Evolutionary conservation across 2,888 invertebrate genomes (phyloP).

Genomic region (Lasioglossum malachurum): DNA sequence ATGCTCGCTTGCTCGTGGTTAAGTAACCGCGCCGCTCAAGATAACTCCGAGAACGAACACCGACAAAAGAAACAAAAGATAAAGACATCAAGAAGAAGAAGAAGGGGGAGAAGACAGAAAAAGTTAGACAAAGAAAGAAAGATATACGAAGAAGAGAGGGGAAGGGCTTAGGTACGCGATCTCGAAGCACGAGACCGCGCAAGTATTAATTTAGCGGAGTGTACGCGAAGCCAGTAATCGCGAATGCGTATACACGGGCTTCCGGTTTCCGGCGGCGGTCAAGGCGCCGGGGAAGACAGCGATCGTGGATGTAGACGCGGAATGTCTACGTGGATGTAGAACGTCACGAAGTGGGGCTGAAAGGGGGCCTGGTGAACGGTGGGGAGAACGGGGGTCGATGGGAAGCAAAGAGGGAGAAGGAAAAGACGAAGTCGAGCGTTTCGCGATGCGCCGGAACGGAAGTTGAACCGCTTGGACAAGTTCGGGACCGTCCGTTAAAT

Average conservation of each 20-base stretch:
- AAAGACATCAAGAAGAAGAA: neutral
- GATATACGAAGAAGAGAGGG: neutral
- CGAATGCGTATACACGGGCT: constrained; percentile 73
- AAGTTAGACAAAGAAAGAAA: neutral
- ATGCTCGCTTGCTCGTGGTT: constrained; percentile 19
- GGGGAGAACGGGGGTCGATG: neutral
- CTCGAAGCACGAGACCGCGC: constrained; percentile 40
- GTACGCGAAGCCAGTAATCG: constrained; percentile 62
- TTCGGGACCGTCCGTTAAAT: constrained; percentile 73
- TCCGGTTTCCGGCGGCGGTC: constrained; percentile 69
- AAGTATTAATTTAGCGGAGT: constrained; percentile 50
- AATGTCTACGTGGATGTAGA: neutral
- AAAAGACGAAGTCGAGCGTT: constrained; percentile 48
- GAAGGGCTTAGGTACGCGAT: constrained; percentile 23
- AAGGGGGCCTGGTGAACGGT: constrained; percentile 12
- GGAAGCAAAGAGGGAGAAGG: constrained; percentile 29
- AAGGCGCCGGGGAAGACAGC: constrained; percentile 42
- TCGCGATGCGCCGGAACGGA: constrained; percentile 67
- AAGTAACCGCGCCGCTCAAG: neutral
- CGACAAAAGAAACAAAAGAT: neutral
- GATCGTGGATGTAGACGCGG: neutral
- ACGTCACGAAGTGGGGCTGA: neutral
- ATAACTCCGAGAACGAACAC: neutral
- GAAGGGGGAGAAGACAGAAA: neutral
- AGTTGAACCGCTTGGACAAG: constrained; percentile 72